Percentiles rank a stretch among this genome's conserved stretches.
Conservation (phyloP, 2,113 vertebrate species). For the Ondatra zibethicus region DNA sequence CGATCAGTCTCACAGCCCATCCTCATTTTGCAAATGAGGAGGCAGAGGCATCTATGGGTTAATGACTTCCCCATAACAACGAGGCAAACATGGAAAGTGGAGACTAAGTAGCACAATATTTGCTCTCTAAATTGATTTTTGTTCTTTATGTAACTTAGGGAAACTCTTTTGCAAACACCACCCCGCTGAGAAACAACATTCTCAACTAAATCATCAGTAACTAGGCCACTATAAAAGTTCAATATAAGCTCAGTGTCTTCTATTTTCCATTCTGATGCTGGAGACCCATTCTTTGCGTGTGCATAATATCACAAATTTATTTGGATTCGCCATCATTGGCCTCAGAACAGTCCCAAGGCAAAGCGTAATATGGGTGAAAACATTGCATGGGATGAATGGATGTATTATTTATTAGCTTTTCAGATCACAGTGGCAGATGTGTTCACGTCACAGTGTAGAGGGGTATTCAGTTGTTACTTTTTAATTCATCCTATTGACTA, state of each 20-base stretch:
- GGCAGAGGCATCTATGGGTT: not conserved
- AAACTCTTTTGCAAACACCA: conserved; percentile 14
- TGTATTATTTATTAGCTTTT: conserved; percentile 30
- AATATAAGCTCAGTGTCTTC: not conserved
- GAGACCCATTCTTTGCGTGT: not conserved
- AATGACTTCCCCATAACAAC: conserved; percentile 15
- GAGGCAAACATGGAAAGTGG: conserved; percentile 24
- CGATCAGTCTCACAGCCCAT: not conserved
- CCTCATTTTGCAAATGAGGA: not conserved
- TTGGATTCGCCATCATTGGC: not conserved
- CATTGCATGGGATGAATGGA: not conserved
- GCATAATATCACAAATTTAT: not conserved
- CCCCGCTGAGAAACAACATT: not conserved
- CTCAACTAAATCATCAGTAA: not conserved
- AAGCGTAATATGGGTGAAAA: not conserved
- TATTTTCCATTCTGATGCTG: not conserved
- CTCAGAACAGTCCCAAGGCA: not conserved
- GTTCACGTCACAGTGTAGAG: not conserved
- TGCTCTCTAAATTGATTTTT: conserved; percentile 61
- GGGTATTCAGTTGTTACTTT: conserved; percentile 16
- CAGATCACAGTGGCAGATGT: conserved; percentile 6
- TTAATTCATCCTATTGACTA: conserved; percentile 29
- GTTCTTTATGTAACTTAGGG: conserved; percentile 4
- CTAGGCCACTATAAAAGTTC: not conserved
- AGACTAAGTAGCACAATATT: conserved; percentile 21